phyloP scores from a whole-genome alignment of 2,797 vertebrate genomes.

The Fistularia commersonii region DNA sequence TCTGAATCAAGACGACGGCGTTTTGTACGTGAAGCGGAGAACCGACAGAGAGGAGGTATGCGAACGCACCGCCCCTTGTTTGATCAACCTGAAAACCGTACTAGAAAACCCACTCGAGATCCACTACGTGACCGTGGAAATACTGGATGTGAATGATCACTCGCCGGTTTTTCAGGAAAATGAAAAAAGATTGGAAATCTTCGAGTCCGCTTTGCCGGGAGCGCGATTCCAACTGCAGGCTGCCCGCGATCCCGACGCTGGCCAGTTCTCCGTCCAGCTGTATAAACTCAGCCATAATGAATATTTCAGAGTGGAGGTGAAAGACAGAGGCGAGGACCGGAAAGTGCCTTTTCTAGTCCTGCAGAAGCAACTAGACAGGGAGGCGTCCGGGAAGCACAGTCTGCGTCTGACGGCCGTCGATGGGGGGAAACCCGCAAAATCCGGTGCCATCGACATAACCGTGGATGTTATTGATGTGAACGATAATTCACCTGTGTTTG shows the following conservation, averaged over 20 bases:
- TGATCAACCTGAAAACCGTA: constrained; percentile 64
- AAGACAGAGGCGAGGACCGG: constrained; percentile 50
- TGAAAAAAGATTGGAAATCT: constrained; percentile 58
- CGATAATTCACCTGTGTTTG: constrained; percentile 62
- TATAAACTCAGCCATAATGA: constrained; percentile 62
- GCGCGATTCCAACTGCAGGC: constrained; percentile 60
- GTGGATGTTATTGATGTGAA: constrained; percentile 67
- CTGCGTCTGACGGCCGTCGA: constrained; percentile 57
- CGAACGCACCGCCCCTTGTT: constrained; percentile 48
- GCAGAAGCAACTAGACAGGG: constrained; percentile 64
- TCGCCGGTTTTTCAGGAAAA: constrained; percentile 58
- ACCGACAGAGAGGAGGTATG: constrained; percentile 70
- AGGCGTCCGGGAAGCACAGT: constrained; percentile 27
- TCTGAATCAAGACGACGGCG: constrained; percentile 63
- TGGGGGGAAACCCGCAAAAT: constrained; percentile 54
- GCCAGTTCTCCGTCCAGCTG: constrained; percentile 51
- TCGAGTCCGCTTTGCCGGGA: constrained; percentile 59
- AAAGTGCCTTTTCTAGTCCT: constrained; percentile 62
- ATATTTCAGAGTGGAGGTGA: constrained; percentile 56
- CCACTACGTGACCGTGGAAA: constrained; percentile 58
- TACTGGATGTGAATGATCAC: constrained; percentile 65
- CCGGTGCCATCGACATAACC: constrained; percentile 52
- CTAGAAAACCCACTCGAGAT: constrained; percentile 70
- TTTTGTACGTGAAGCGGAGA: constrained; percentile 50
- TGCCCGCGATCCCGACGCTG: constrained; percentile 52